Evolutionary conservation across 2,113 vertebrate genomes (phyloP).

Genomic region (Mobula birostris): DNA sequence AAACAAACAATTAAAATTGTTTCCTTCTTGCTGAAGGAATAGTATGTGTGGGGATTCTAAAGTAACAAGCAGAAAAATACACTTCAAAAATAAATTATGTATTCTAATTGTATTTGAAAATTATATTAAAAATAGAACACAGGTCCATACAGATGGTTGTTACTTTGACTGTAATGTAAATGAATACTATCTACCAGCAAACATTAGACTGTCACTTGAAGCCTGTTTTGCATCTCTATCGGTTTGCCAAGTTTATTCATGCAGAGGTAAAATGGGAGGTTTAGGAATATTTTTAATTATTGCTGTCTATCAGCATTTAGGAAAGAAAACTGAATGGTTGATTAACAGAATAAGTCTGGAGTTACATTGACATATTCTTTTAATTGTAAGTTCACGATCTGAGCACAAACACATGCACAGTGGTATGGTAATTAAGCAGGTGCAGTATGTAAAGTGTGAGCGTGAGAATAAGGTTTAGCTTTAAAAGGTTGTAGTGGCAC

Average conservation of each 20-base stretch:
- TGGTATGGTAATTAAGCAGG: constrained; percentile 87
- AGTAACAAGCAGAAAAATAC: not conserved
- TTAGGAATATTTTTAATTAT: constrained; percentile 30
- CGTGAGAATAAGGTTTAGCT: constrained; percentile 67
- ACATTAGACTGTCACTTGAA: not conserved
- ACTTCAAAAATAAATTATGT: not conserved
- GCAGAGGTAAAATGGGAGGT: not conserved
- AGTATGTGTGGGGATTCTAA: not conserved
- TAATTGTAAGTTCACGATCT: constrained; percentile 21
- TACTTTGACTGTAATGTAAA: not conserved
- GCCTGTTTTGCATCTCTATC: not conserved
- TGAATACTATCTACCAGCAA: not conserved
- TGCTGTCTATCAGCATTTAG: not conserved
- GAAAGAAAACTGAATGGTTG: not conserved
- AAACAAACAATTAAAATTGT: not conserved
- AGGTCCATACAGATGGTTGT: too few species aligned
- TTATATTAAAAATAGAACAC: not conserved
- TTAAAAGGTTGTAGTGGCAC: constrained; percentile 50
- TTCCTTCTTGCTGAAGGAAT: not conserved
- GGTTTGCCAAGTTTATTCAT: not conserved
- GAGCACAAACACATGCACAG: constrained; percentile 44
- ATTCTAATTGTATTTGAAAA: not conserved
- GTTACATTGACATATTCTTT: constrained; percentile 22
- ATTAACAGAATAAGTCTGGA: not conserved
- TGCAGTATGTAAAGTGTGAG: constrained; percentile 63